Base-by-base conservation (phyloP, 2,888 invertebrate species). In the Cryptops parisi region DNA sequence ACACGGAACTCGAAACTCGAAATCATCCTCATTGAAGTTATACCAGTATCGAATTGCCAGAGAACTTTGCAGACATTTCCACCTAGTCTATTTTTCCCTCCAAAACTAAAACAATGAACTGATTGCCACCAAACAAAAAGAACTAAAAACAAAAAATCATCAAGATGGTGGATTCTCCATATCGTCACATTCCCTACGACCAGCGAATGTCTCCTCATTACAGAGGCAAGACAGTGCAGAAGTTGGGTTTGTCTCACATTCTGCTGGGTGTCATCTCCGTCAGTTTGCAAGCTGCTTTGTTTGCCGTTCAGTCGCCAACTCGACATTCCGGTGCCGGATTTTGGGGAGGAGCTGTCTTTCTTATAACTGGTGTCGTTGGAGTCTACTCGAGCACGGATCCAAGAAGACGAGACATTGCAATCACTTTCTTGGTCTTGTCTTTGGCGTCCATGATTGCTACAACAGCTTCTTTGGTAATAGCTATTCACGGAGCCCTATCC, bases 151-250 rank as follows among this genome's bases (percentile, higher is more conserved):
- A n/a, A n/a, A n/a, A n/a, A n/a, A n/a, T n/a, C n/a, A n/a, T 21
- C 43, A 41, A 41, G 9, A 41, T 41, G 43, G 6, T 41, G 22
- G 50, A 50, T 19, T 50, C 50, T n/a, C 50, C 50, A 2, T 50
- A 25, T 17, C 39, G 50, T n/a, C 40, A 19, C n/a, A 40, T 50
- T 5, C 50, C 50, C 17, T n/a, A 19, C 19, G 23, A 50, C n/a
- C 40, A 50, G 24, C 50, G 50, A 9, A 50, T 50, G 50, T 39
- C 40, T 15, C 50, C 50, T 41, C 50, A 50, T 24, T 50, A 50
- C 40, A 22, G 40, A n/a, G 50, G 50, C 2, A 50, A 50, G 24
- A 50, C 50, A 6, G 50, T 24, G 5, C 50, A 41, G 25, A 40
- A 41, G 2, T 41, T 50, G 23, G 50, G 50, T n/a, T 5, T 50